Evolutionary conservation across 1,140 invertebrate genomes (phyloP).

Genomic region (Lasioglossum albipes): DNA sequence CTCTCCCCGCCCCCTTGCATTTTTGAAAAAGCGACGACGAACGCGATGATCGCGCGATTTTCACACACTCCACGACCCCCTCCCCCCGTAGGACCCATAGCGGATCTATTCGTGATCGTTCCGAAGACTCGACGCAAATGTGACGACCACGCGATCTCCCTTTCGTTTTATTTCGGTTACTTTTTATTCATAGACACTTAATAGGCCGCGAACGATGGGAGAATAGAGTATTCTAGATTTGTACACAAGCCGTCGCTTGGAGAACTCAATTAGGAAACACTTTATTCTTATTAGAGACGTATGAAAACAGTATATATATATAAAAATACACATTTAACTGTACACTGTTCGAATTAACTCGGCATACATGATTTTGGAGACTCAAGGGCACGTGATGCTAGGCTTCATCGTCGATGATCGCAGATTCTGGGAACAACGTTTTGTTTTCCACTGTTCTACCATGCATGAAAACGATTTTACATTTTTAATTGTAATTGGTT

Average conservation of each 20-base stretch:
- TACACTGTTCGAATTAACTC: constrained; percentile 37
- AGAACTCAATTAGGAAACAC: constrained; percentile 40
- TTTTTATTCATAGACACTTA: constrained; percentile 10
- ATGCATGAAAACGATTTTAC: no score
- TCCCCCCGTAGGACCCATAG: no score
- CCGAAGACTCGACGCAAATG: constrained; percentile 36
- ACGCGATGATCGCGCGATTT: constrained; percentile 13
- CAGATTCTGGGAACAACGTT: not conserved
- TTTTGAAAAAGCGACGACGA: constrained; percentile 9
- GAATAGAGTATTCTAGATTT: constrained; percentile 26
- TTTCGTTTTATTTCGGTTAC: not conserved
- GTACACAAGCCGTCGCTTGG: constrained; percentile 30
- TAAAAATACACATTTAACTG: not conserved
- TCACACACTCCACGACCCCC: no score
- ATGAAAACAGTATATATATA: not conserved
- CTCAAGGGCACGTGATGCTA: not conserved
- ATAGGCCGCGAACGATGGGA: not conserved
- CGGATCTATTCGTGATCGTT: no score
- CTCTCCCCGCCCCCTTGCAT: constrained; percentile 14
- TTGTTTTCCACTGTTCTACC: no score
- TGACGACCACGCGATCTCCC: constrained; percentile 26
- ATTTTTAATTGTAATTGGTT: no score
- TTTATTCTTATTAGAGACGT: constrained; percentile 20
- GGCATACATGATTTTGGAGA: not conserved
- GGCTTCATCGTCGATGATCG: not conserved